Percentiles rank a stretch among this genome's conserved stretches.
Conservation (phyloP, 2,888 invertebrate species). For the Fragum sueziense region DNA sequence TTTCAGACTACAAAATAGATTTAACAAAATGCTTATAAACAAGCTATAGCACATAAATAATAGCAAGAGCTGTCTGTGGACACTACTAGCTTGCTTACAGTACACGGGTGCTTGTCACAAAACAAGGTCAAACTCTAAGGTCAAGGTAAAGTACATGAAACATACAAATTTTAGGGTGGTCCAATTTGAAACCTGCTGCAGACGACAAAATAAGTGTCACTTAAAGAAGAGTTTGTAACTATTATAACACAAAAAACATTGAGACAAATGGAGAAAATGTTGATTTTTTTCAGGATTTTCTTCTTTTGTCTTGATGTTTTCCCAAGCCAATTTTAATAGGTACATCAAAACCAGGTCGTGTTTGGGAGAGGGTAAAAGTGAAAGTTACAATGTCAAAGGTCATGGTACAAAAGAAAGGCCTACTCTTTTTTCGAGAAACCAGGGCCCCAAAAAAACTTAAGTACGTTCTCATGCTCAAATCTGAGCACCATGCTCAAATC, state of each 20-base stretch:
- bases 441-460: too few relatives aligned
- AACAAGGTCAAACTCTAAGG: neutral
- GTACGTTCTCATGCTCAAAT: too few relatives aligned
- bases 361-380: neutral
- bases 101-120: neutral
- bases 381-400: too few relatives aligned
- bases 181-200: too few relatives aligned
- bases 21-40: neutral
- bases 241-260: neutral
- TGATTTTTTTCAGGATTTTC: neutral
- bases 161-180: neutral
- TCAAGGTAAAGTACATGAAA: neutral
- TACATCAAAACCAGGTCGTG: neutral
- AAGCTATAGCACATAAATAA: neutral
- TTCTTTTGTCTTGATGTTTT: neutral
- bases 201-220: too few relatives aligned
- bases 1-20: neutral
- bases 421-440: too few relatives aligned
- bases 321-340: neutral
- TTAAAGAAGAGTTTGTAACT: neutral
- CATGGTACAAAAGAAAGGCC: too few relatives aligned
- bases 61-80: neutral
- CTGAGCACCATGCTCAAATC: too few relatives aligned
- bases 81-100: neutral
- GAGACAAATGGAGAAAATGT: too few relatives aligned